These are phyloP conservation scores for Otis tarda DNA, from an alignment of 2,113 vertebrate genomes.

Conservation along the genomic window DNA sequence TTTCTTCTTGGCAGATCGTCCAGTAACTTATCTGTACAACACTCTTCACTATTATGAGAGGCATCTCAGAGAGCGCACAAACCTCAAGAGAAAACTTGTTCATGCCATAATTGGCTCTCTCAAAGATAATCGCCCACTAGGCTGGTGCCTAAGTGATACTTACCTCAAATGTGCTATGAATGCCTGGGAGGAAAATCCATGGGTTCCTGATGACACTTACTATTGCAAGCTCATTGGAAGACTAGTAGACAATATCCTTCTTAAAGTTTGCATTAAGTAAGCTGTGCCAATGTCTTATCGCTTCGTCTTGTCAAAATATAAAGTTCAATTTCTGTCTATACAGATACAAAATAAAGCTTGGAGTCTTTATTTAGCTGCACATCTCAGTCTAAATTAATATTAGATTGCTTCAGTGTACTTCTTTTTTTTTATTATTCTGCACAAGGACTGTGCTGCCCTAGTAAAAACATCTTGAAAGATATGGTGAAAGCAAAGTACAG, in stretches of 20 bases:
- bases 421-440: neutral
- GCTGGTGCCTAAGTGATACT: conserved; percentile 97
- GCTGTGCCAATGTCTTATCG: neutral
- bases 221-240: conserved; percentile 98
- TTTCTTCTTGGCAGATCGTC: conserved; percentile 84
- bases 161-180: conserved; percentile 96
- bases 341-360: neutral
- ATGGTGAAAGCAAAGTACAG: neutral
- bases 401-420: neutral
- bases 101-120: conserved; percentile 97
- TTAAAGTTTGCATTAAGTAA: neutral
- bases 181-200: conserved; percentile 90
- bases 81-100: conserved; percentile 95
- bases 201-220: conserved; percentile 96
- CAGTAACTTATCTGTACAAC: conserved; percentile 98
- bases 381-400: neutral
- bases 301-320: neutral
- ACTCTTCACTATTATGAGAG: conserved; percentile 97
- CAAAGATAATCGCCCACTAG: conserved; percentile 93
- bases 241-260: conserved; percentile 99
- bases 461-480: neutral
- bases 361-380: neutral
- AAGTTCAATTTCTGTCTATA: neutral
- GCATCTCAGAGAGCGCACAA: conserved; percentile 90
- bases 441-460: neutral